A percentile compares a stretch with the other conserved stretches of the same genome.
These are phyloP conservation scores for Neopipo cinnamomea DNA, from an alignment of 2,113 vertebrate species.

Conservation along the genomic window DNA sequence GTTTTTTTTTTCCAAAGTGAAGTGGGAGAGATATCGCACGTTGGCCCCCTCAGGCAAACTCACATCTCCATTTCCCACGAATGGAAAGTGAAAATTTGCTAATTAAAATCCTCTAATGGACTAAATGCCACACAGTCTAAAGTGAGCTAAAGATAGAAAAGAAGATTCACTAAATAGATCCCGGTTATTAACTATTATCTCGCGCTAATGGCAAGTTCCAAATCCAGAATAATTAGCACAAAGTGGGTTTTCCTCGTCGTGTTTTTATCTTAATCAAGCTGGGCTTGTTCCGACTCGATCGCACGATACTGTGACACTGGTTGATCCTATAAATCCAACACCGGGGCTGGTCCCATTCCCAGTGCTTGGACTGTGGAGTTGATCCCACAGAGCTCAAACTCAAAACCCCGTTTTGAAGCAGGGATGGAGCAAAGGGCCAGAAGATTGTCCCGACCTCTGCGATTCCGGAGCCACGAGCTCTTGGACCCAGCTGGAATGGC, in stretches of 20 bases:
- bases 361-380: rapidly evolving
- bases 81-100: not conserved
- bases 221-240: not conserved
- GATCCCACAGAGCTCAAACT: not conserved
- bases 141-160: not conserved
- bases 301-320: not conserved
- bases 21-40: not conserved
- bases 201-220: not conserved
- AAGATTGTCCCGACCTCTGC: not conserved
- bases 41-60: not conserved
- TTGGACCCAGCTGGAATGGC: not conserved
- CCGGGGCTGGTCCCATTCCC: not conserved
- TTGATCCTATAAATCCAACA: not conserved
- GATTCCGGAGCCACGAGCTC: not conserved
- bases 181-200: not conserved
- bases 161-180: not conserved
- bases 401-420: not conserved
- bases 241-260: not conserved
- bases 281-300: not conserved
- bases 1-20: not conserved
- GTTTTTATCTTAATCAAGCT: not conserved
- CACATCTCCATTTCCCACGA: not conserved
- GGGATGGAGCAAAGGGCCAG: not conserved
- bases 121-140: not conserved
- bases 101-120: not conserved